Conservation (phyloP, 2,113 vertebrate genomes). For the Diadophis punctatus region DNA sequence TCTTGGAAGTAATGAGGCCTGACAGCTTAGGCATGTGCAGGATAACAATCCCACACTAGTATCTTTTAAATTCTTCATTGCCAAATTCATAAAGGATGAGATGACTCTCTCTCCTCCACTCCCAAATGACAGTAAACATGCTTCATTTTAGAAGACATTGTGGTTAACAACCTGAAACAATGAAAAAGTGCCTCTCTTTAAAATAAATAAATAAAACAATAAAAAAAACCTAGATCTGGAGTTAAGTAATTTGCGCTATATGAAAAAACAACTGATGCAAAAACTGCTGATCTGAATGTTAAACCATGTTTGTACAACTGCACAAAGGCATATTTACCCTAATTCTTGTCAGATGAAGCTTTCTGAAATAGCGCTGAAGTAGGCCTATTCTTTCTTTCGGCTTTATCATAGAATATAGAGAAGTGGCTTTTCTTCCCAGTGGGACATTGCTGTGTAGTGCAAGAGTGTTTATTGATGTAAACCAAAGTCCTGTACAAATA, state of each 20-base stretch:
- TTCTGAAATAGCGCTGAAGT: neutral
- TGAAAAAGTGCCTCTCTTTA: conserved; percentile 6
- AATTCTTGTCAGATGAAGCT: neutral
- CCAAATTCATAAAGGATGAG: conserved; percentile 68
- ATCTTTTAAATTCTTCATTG: conserved; percentile 67
- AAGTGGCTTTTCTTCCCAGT: neutral
- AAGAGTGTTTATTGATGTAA: neutral
- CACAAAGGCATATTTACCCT: neutral
- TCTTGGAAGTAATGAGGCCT: conserved; percentile 72
- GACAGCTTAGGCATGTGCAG: conserved; percentile 64
- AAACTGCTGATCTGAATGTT: conserved; percentile 44
- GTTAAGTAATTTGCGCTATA: conserved; percentile 59
- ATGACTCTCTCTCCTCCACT: conserved; percentile 51
- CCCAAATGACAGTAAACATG: conserved; percentile 60
- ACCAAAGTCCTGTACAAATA: neutral
- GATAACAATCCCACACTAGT: conserved; percentile 61
- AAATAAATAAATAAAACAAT: neutral
- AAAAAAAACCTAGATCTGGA: conserved; percentile 16
- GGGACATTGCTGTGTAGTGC: neutral
- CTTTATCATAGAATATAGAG: neutral
- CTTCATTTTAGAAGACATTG: conserved; percentile 65
- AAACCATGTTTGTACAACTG: conserved; percentile 3
- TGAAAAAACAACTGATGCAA: conserved; percentile 43
- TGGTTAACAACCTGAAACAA: conserved; percentile 69
- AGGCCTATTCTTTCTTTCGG: neutral